Evolutionary conservation across 2,113 vertebrate genomes (phyloP), one percentile per base, ranked within the genome.

Genomic region (Orcinus orca): DNA sequence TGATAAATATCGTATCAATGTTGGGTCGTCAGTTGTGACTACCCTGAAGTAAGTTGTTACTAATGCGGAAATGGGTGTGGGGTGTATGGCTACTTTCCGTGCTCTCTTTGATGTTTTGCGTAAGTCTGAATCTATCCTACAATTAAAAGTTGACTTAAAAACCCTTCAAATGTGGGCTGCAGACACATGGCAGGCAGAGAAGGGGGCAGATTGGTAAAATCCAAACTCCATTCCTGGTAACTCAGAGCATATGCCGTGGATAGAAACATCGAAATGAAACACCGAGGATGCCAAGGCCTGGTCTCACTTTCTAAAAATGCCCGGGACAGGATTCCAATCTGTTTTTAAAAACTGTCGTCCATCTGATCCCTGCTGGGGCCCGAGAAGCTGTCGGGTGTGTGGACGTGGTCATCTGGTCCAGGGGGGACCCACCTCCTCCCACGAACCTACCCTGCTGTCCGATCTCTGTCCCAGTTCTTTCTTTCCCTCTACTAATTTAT

Each of bases 1-100:
- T 7, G n/a, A 26, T 1, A 18, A 25, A 15, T 9, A 17, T 1
- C 0, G 9, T 0, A 4, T 31, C 17, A 0, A 0, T 3, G 6
- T 23, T 31, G 50, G 26, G 68, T 25, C 68, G 23, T 4, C 9
- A 1, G 3, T 4, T 2, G 29, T 1, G 71, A 2, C 53, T 12
- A 1, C 4, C 1, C 21, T 7, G 31, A 23, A 0, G 26, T 23
- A 3, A n/a, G 21, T 15, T 5, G 26, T n/a, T 5, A 0, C 1
- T 2, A 2, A 25, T 2, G 1, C 9, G 55, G 33, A 23, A 31
- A 11, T 1, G 44, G 33, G 70, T 2, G 26, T 9, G 38, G 13
- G 11, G 18, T 0, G 3, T 1, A 0, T 0, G 38, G n/a, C 36
- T 5, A 29, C 15, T 7, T 20, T 23, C 63, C 21, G 29, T 2